A percentile compares a stretch with the other conserved stretches of the same genome.
phyloP scores from a whole-genome alignment of 2,888 invertebrate genomes.

The Cetonia aurata region DNA sequence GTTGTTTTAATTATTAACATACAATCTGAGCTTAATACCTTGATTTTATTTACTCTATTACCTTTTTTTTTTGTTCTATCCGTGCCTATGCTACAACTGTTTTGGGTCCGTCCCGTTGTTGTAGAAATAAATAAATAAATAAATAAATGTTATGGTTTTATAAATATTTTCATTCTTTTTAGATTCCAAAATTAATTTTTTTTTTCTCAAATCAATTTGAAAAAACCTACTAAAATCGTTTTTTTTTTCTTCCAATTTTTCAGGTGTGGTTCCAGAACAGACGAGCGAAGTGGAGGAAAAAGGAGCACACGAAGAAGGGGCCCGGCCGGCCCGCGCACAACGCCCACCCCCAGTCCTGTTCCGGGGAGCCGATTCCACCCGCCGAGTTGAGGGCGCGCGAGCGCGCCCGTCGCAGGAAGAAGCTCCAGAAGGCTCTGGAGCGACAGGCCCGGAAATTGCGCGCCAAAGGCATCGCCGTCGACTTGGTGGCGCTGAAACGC shows the following conservation, averaged over 20 bases:
- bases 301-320: conserved; percentile 98
- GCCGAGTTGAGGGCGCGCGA: conserved; percentile 89
- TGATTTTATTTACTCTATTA: too few species aligned
- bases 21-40: too few species aligned
- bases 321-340: conserved; percentile 98
- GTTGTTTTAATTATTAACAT: too few species aligned
- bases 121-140: too few species aligned
- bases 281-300: conserved; percentile 99
- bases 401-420: conserved; percentile 89
- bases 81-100: too few species aligned
- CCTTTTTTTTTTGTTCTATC: too few species aligned
- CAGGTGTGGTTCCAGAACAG: conserved; percentile 99
- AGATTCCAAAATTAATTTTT: too few species aligned
- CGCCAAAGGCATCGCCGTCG: conserved; percentile 91
- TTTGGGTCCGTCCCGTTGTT: too few species aligned
- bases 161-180: too few species aligned
- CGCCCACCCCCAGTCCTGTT: conserved; percentile 97
- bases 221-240: too few species aligned
- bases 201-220: too few species aligned
- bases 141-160: too few species aligned
- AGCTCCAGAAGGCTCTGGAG: conserved; percentile 91
- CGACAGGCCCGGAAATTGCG: conserved; percentile 92
- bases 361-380: conserved; percentile 96
- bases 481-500: conserved; percentile 84
- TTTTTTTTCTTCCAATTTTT: conserved; percentile 48